Conservation (phyloP, 53 echinoderm and acorn worm genomes). For the Zoroaster sp. region DNA sequence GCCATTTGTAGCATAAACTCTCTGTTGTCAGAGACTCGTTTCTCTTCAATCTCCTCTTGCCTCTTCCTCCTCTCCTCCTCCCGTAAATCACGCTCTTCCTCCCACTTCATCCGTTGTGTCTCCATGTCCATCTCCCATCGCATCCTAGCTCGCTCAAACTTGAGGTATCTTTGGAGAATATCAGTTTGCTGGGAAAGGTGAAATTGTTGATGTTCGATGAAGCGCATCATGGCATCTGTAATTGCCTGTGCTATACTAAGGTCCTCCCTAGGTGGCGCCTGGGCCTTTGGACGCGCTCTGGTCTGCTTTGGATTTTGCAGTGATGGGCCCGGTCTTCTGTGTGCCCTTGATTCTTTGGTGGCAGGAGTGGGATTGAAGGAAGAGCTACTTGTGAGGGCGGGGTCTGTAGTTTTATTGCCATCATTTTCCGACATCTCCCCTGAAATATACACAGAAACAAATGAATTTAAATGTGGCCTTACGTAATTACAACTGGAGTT, state of each 20-base stretch:
- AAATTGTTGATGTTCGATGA: constrained; percentile 31
- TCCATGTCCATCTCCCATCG: constrained; percentile 59
- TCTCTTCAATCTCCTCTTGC: constrained; percentile 13
- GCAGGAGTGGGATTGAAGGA: neutral
- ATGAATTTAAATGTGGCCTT: no score
- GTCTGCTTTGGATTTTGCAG: neutral
- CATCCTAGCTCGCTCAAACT: constrained; percentile 46
- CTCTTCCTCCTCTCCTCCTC: constrained; percentile 45
- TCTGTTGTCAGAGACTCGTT: constrained; percentile 32
- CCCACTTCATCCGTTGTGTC: constrained; percentile 47
- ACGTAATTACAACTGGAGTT: no score
- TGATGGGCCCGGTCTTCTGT: neutral
- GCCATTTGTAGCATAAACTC: constrained; percentile 50
- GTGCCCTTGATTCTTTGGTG: neutral
- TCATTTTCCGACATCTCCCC: constrained; percentile 25
- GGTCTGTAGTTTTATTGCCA: neutral
- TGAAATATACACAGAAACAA: neutral
- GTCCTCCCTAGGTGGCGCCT: constrained; percentile 26
- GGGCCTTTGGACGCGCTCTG: constrained; percentile 2
- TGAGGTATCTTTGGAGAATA: constrained; percentile 43
- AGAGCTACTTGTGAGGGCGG: neutral
- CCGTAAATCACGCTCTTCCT: constrained; percentile 35
- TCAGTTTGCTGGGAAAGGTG: constrained; percentile 37
- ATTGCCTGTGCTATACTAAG: constrained; percentile 39
- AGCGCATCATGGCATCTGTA: constrained; percentile 32